These are phyloP conservation scores for Synchiropus splendidus DNA, from an alignment of 2,113 vertebrate genomes.

Conservation along the genomic window DNA sequence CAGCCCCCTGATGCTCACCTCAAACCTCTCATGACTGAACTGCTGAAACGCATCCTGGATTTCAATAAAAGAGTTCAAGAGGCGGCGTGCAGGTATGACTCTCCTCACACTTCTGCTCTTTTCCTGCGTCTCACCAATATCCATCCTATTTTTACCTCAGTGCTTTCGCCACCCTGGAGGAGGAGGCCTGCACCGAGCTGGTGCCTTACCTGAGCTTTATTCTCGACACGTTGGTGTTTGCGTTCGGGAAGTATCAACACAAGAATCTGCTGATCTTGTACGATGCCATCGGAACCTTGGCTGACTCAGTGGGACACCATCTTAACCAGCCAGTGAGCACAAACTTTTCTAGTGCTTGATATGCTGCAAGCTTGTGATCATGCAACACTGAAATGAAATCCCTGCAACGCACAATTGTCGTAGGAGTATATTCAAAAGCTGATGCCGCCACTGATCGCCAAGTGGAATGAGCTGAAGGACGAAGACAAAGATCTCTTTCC, in stretches of 20 bases:
- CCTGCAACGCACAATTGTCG: neutral
- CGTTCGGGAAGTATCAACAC: slow-evolving; percentile 94
- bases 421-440: slow-evolving; percentile 90
- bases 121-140: neutral
- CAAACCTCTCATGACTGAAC: slow-evolving; percentile 90
- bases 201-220: slow-evolving; percentile 96
- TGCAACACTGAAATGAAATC: neutral
- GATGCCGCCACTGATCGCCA: slow-evolving; percentile 88
- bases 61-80: slow-evolving; percentile 94
- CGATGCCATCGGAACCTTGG: slow-evolving; percentile 88
- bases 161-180: slow-evolving; percentile 89
- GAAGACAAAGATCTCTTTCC: slow-evolving; percentile 92
- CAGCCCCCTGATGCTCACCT: slow-evolving; percentile 88
- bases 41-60: slow-evolving; percentile 89
- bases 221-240: slow-evolving; percentile 89
- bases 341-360: neutral
- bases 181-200: slow-evolving; percentile 90
- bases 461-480: slow-evolving; percentile 91
- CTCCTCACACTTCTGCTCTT: neutral
- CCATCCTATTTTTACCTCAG: slow-evolving; percentile 36
- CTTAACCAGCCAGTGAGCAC: slow-evolving; percentile 82
- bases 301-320: slow-evolving; percentile 91
- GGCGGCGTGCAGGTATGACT: slow-evolving; percentile 82
- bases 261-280: slow-evolving; percentile 94
- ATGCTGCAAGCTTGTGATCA: neutral